These are phyloP conservation scores for Lithobates sylvaticus DNA, from an alignment of 2,797 vertebrate genomes.

Conservation along the genomic window DNA sequence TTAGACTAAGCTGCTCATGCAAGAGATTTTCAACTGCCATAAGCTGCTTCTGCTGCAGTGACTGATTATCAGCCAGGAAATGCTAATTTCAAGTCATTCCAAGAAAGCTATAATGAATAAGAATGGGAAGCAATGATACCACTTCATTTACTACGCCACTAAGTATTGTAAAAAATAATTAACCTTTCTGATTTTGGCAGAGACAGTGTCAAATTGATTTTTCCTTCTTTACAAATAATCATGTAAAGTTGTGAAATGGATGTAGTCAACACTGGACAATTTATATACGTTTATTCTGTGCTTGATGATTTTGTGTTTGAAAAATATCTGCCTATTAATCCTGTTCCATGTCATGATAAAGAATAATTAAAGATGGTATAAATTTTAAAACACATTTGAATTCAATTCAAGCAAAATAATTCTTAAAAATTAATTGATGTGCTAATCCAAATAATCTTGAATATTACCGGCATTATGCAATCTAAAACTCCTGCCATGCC, in stretches of 20 bases:
- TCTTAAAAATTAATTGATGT: too few species aligned
- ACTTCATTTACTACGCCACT: conserved; percentile 46
- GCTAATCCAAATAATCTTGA: too few species aligned
- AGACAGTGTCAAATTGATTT: conserved; percentile 56
- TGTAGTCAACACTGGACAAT: conserved; percentile 40
- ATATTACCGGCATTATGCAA: too few species aligned
- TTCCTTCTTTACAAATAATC: conserved; percentile 43
- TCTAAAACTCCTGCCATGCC: too few species aligned
- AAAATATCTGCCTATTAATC: conserved; percentile 8
- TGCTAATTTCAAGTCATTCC: conserved; percentile 42
- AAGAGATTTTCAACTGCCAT: conserved; percentile 29
- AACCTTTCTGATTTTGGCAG: conserved; percentile 46
- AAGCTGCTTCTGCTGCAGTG: conserved; percentile 24
- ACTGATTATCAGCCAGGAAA: conserved; percentile 47
- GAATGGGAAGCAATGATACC: conserved; percentile 47
- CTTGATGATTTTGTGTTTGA: conserved; percentile 4
- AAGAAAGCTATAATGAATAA: conserved; percentile 48
- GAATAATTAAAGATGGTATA: background rate
- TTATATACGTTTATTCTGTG: conserved; percentile 36
- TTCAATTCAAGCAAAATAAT: background rate
- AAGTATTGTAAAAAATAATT: conserved; percentile 57
- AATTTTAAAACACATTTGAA: background rate
- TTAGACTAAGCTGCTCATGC: conserved; percentile 23
- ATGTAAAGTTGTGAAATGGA: conserved; percentile 37
- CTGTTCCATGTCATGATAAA: conserved; percentile 21